phyloP scores from a whole-genome alignment of 2,888 invertebrate genomes.

The Heliconius ismenius region DNA sequence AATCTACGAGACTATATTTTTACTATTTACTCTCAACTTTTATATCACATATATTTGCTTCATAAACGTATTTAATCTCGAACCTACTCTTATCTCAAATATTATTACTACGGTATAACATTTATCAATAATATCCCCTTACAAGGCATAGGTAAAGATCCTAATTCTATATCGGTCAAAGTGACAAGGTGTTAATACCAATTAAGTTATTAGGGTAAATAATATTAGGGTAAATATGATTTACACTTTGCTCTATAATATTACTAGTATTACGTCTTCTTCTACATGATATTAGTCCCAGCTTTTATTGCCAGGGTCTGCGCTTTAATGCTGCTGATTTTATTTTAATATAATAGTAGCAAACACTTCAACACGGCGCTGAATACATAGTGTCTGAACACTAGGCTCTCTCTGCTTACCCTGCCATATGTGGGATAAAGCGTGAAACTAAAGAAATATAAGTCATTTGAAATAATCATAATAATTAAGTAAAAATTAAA shows the following conservation, averaged over 20 bases:
- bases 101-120: background rate
- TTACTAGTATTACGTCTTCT: background rate
- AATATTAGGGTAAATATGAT: background rate
- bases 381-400: no score
- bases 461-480: background rate
- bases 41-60: background rate
- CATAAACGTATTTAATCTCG: background rate
- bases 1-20: no score
- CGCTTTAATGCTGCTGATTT: no score
- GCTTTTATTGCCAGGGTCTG: no score
- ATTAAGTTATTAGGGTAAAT: background rate
- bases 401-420: no score
- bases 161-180: constrained; percentile 10
- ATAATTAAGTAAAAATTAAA: background rate
- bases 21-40: no score
- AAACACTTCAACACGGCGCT: no score
- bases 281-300: no score
- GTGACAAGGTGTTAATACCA: constrained; percentile 12
- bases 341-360: no score
- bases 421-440: no score
- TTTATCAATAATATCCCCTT: background rate
- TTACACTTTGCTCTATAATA: background rate
- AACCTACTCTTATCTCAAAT: background rate
- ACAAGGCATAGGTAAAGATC: constrained; percentile 13
- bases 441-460: no score